Evolutionary conservation across 2,113 vertebrate genomes (phyloP), one percentile per base, ranked within the genome.

Genomic region (Symphodus melops): DNA sequence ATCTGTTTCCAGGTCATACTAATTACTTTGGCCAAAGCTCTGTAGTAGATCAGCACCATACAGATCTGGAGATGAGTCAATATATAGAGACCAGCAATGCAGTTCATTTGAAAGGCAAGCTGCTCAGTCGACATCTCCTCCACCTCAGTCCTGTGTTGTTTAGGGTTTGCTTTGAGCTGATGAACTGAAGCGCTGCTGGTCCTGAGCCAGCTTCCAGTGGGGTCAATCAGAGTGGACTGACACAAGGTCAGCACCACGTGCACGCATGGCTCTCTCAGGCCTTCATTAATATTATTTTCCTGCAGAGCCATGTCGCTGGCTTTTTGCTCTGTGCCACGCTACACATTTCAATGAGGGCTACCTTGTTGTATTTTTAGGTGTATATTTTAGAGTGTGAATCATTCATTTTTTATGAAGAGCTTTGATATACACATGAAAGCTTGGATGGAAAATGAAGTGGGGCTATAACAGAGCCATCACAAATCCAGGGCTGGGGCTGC

Each of bases 221-320:
- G 84, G 77, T 83, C 71, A 85, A 44, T 75, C 72, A 79, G 59
- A 76, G 79, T 25, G 53, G 62, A 46, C 64, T 52, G 80, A 72
- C 70, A 41, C 33, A 3, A 66, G 70, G 66, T 78, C 83, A 71
- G 55, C 58, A 41, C 17, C 54, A 19, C 3, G 28, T 36, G 51
- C 75, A 39, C 52, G n/a, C 41, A 2, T 8, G 0, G 8, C 72
- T 81, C 77, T 78, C 77, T 36, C 54, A 57, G 77, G 78, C 59
- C 78, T 81, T 87, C 71, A 75, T 81, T 87, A 81, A 87, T 75
- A 62, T 75, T 75, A 72, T 72, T 75, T 81, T 65, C 25, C 39
- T 64, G 73, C 66, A 2, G 16, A 16, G 68, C 56, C 0, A 13
- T 42, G 59, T 77, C 48, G 2, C 36, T 53, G 68, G 59, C 76